Evolutionary conservation across 2,113 vertebrate genomes (phyloP).

Genomic region (Reinhardtius hippoglossoides): DNA sequence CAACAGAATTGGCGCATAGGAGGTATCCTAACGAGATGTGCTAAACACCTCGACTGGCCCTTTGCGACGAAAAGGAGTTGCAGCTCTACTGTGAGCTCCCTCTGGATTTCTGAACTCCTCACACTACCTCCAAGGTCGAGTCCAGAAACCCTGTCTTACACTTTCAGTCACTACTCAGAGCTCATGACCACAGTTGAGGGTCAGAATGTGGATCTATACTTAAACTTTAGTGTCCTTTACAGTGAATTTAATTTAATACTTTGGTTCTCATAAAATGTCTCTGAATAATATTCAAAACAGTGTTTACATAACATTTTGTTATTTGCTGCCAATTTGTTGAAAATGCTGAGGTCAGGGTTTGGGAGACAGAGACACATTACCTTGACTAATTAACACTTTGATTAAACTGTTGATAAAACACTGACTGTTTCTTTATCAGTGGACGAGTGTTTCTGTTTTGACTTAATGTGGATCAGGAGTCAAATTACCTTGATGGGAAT

Average conservation of each 20-base stretch:
- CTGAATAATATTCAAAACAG: background rate
- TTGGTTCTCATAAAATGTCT: background rate
- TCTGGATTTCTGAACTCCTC: no score
- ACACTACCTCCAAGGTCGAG: no score
- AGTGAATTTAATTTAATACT: background rate
- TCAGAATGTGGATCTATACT: no score
- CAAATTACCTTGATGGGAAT: slow-evolving; percentile 32
- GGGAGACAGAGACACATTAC: background rate
- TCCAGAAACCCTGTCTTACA: no score
- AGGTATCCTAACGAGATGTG: no score
- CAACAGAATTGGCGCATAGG: no score
- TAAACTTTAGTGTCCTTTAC: no score
- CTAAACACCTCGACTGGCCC: no score
- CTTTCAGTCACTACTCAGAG: no score
- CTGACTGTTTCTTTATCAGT: slow-evolving; percentile 27
- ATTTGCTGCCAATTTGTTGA: background rate
- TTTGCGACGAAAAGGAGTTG: no score
- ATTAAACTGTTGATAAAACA: slow-evolving; percentile 40
- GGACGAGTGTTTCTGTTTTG: slow-evolving; percentile 1
- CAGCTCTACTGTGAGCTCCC: no score
- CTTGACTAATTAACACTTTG: slow-evolving; percentile 29
- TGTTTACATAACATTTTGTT: background rate
- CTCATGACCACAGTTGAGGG: no score
- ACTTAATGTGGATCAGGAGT: slow-evolving; percentile 48
- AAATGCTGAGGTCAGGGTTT: background rate